Percentiles rank a stretch among this genome's conserved stretches.
phyloP scores from a whole-genome alignment of 1,140 invertebrate genomes.

The Asbolus verrucosus region DNA sequence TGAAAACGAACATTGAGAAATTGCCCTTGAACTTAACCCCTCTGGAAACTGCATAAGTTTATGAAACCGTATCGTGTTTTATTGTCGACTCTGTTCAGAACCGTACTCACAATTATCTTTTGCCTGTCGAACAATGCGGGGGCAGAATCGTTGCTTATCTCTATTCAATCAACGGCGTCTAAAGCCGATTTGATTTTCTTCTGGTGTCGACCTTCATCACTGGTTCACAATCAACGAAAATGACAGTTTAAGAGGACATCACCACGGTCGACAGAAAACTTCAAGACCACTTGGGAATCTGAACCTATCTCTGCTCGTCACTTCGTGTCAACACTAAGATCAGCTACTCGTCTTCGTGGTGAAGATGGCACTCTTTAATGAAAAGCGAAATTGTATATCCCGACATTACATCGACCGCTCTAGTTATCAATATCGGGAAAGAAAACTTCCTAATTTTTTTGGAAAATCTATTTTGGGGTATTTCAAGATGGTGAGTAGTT shows the following conservation, averaged over 20 bases:
- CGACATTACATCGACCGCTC: too few relatives aligned
- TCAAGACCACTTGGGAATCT: not conserved
- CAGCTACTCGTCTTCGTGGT: too few relatives aligned
- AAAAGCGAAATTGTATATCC: not conserved
- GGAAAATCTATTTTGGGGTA: too few relatives aligned
- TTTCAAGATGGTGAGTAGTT: too few relatives aligned
- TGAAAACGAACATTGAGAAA: slow-evolving; percentile 1
- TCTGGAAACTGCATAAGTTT: slow-evolving; percentile 14
- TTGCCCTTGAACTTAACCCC: not conserved
- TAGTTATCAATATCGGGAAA: too few relatives aligned
- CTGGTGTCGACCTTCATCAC: slow-evolving; percentile 22
- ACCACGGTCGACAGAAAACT: not conserved
- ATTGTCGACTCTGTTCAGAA: not conserved
- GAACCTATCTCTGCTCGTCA: not conserved
- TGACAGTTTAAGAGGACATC: slow-evolving; percentile 29
- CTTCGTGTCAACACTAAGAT: not conserved
- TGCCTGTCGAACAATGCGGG: not conserved
- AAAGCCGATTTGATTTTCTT: slow-evolving; percentile 16
- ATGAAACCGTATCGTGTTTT: slow-evolving; percentile 27
- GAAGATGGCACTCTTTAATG: too few relatives aligned
- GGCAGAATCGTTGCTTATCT: not conserved
- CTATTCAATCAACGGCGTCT: slow-evolving; percentile 6
- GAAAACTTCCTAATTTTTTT: too few relatives aligned
- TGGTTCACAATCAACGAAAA: slow-evolving; percentile 20
- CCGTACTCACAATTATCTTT: not conserved